Conservation (phyloP, 2,888 invertebrate genomes). For the Diarsia dahlii region DNA sequence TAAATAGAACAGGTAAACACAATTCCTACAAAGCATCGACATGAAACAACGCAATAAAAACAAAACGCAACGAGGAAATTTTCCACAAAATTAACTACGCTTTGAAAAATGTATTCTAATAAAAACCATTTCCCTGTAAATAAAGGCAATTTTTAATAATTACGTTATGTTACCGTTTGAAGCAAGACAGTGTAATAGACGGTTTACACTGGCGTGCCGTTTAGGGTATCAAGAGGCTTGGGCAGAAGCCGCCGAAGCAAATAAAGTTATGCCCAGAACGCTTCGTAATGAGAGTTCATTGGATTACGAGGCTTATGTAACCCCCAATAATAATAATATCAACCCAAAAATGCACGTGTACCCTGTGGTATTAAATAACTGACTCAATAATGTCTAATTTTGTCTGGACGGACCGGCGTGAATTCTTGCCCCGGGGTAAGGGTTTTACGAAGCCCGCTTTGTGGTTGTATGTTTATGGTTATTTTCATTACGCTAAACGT, state of each 20-base stretch:
- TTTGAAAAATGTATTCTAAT: conserved; percentile 69
- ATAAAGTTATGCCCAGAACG: conserved; percentile 87
- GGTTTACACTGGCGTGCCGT: conserved; percentile 85
- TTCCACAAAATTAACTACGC: conserved; percentile 65
- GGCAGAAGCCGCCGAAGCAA: conserved; percentile 83
- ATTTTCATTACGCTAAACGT: conserved; percentile 86
- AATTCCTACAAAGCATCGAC: conserved; percentile 33
- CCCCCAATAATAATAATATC: conserved; percentile 90
- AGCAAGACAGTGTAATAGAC: conserved; percentile 63
- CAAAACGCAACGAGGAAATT: conserved; percentile 53
- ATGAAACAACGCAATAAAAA: conserved; percentile 56
- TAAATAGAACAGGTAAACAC: conserved; percentile 14
- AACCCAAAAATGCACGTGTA: conserved; percentile 90
- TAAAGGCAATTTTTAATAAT: conserved; percentile 90
- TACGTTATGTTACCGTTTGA: conserved; percentile 82
- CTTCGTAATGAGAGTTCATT: conserved; percentile 88
- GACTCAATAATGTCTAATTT: conserved; percentile 89
- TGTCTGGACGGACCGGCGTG: conserved; percentile 69
- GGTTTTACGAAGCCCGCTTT: conserved; percentile 68
- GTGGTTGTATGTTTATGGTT: conserved; percentile 82
- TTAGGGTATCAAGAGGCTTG: conserved; percentile 84
- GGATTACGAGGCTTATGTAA: conserved; percentile 86
- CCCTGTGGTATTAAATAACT: conserved; percentile 86
- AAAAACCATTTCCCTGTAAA: conserved; percentile 81
- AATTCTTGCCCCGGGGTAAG: conserved; percentile 73